Evolutionary conservation across 2,797 vertebrate species (phyloP).

Genomic region (Chanos chanos): DNA sequence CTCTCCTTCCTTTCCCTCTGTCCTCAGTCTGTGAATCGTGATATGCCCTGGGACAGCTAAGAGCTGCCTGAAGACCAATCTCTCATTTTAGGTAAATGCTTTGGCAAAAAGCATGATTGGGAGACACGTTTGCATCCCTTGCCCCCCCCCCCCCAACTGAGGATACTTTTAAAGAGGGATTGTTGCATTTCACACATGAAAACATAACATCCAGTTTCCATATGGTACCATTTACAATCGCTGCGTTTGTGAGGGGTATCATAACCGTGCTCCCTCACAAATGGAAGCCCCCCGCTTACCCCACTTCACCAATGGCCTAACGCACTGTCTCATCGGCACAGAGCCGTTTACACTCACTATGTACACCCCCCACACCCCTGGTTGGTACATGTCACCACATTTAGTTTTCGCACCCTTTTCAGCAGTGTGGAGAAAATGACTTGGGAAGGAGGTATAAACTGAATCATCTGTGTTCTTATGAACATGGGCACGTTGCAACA

Average conservation of each 20-base stretch:
- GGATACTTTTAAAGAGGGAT: neutral
- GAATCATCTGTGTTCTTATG: no score
- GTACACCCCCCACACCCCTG: neutral
- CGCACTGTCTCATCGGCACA: no score
- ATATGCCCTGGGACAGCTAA: slow-evolving; percentile 78
- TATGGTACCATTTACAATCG: no score
- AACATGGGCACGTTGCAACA: no score
- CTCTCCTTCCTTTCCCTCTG: slow-evolving; percentile 48
- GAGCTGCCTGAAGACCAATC: slow-evolving; percentile 64
- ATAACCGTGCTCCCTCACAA: no score
- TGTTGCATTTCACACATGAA: no score
- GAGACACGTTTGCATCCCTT: neutral
- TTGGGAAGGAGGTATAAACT: neutral
- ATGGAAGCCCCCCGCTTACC: no score
- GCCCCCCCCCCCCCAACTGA: neutral
- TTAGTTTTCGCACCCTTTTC: neutral
- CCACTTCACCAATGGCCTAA: no score
- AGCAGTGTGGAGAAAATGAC: neutral
- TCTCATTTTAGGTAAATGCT: slow-evolving; percentile 69
- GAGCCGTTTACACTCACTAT: no score
- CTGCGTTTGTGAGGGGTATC: no score
- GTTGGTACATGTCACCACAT: no score
- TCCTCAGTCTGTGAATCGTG: slow-evolving; percentile 77
- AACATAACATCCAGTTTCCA: no score
- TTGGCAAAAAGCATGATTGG: neutral